These are phyloP conservation scores for Saturnia pavonia DNA, from an alignment of 2,888 invertebrate genomes.

Conservation along the genomic window DNA sequence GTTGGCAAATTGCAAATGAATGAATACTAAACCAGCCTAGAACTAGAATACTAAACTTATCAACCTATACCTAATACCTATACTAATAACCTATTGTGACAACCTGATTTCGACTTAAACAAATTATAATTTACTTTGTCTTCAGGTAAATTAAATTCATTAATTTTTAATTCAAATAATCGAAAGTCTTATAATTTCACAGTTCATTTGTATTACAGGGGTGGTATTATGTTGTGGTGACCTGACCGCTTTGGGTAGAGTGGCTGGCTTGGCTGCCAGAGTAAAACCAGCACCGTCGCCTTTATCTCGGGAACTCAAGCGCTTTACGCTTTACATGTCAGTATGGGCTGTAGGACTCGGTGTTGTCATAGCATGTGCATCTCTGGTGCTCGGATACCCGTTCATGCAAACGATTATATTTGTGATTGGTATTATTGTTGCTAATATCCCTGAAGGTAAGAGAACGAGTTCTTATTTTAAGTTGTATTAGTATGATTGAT, in stretches of 20 bases:
- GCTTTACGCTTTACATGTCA: slow-evolving; percentile 98
- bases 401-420: slow-evolving; percentile 99
- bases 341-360: slow-evolving; percentile 94
- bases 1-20: no score
- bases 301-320: slow-evolving; percentile 96
- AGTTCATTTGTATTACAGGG: slow-evolving; percentile 43
- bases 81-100: not conserved
- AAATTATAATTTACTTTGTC: not conserved
- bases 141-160: not conserved
- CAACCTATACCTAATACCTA: no score
- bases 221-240: slow-evolving; percentile 96
- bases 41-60: no score
- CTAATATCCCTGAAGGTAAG: slow-evolving; percentile 97
- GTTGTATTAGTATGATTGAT: not conserved
- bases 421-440: slow-evolving; percentile 97
- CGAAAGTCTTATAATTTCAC: not conserved
- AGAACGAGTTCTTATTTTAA: not conserved
- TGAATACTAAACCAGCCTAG: no score
- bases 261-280: slow-evolving; percentile 95
- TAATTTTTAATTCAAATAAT: not conserved
- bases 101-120: not conserved
- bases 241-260: slow-evolving; percentile 90
- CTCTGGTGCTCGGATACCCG: slow-evolving; percentile 96
- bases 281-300: slow-evolving; percentile 97
- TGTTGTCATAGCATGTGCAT: slow-evolving; percentile 96